Percentiles rank a stretch among this genome's conserved stretches.
Evolutionary conservation across 2,888 invertebrate species (phyloP).

Genomic region (Adelognathus sp.): DNA sequence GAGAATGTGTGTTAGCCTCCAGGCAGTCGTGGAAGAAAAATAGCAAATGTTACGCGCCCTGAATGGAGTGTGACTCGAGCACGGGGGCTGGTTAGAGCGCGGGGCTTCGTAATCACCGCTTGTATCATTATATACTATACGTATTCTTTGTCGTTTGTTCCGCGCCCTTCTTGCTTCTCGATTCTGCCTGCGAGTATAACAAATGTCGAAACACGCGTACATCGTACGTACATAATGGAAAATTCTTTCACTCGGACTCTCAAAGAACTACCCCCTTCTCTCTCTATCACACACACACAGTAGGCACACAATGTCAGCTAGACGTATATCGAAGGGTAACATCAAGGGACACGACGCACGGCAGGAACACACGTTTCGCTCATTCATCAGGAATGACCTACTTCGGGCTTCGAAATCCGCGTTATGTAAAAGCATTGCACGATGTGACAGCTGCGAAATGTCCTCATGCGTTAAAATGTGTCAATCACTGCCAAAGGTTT

Average conservation of each 20-base stretch:
- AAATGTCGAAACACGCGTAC: neutral
- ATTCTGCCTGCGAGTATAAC: neutral
- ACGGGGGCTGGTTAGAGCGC: slow-evolving; percentile 27
- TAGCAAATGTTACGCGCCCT: slow-evolving; percentile 32
- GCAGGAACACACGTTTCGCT: slow-evolving; percentile 51
- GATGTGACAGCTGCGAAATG: slow-evolving; percentile 52
- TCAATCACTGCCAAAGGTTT: slow-evolving; percentile 71
- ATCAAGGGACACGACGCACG: slow-evolving; percentile 12
- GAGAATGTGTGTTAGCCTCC: too few species aligned
- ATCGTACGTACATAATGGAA: neutral
- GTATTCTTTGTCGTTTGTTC: neutral
- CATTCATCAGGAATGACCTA: slow-evolving; percentile 67
- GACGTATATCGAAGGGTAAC: slow-evolving; percentile 11
- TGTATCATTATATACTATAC: slow-evolving; percentile 32
- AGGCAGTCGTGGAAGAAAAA: slow-evolving; percentile 18
- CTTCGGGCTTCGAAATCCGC: slow-evolving; percentile 66
- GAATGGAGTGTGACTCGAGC: slow-evolving; percentile 29
- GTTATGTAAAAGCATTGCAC: slow-evolving; percentile 69
- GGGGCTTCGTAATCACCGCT: slow-evolving; percentile 52
- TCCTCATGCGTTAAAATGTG: slow-evolving; percentile 70
- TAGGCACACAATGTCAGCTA: neutral
- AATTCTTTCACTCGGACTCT: neutral
- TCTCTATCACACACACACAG: too few species aligned
- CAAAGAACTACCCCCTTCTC: neutral
- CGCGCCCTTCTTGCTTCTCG: neutral